Conservation (phyloP, 2,797 vertebrate genomes). For the Pangasius larnaudii region DNA sequence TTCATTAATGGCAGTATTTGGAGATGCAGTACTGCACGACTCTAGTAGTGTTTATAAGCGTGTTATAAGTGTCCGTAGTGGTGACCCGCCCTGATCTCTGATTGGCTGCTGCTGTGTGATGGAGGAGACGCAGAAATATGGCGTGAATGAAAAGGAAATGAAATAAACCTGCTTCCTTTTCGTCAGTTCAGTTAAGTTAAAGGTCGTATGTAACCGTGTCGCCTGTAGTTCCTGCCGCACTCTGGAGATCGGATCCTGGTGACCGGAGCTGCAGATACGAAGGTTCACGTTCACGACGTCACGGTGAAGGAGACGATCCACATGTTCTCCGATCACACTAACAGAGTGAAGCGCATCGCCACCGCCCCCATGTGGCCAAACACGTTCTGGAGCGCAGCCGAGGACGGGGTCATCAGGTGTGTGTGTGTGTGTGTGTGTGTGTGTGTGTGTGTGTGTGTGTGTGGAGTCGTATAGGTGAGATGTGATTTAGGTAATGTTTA, state of each 20-base stretch:
- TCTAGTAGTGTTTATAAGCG: neutral
- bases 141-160: neutral
- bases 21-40: neutral
- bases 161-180: neutral
- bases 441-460: neutral
- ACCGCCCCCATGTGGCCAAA: conserved; percentile 99
- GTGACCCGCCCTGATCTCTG: neutral
- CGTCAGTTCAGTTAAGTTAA: neutral
- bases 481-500: neutral
- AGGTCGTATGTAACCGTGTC: neutral
- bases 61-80: neutral
- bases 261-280: conserved; percentile 95
- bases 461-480: neutral
- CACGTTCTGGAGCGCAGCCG: conserved; percentile 98
- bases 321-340: conserved; percentile 98
- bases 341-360: conserved; percentile 95
- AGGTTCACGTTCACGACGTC: conserved; percentile 97
- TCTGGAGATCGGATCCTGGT: conserved; percentile 94
- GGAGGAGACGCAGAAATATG: neutral
- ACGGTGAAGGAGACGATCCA: conserved; percentile 96
- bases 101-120: neutral
- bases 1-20: neutral
- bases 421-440: neutral
- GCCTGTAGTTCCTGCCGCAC: conserved; percentile 90
- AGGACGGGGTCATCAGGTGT: conserved; percentile 93